Evolutionary conservation across 2,888 invertebrate genomes (phyloP).

Genomic region (Temnothorax rugatulus): DNA sequence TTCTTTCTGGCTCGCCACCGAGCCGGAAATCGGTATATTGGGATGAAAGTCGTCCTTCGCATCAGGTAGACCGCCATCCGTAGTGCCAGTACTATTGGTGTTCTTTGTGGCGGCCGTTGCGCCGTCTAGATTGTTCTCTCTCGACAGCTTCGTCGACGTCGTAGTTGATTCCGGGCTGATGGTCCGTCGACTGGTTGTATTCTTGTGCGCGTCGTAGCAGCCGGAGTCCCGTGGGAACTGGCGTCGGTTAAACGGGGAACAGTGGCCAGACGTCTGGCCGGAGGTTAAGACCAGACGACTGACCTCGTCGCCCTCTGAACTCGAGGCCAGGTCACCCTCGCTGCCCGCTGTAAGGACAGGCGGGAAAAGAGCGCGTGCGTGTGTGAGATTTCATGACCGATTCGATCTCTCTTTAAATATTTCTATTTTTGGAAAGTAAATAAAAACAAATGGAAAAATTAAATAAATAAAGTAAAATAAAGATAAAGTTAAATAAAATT

Average conservation of each 20-base stretch:
- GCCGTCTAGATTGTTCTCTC: slow-evolving; percentile 85
- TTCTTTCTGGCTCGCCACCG: slow-evolving; percentile 73
- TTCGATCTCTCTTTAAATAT: neutral
- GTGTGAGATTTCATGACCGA: neutral
- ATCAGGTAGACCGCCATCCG: slow-evolving; percentile 69
- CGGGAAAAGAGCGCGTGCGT: slow-evolving; percentile 3
- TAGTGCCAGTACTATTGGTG: slow-evolving; percentile 65
- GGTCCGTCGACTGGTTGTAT: slow-evolving; percentile 79
- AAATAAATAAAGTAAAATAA: neutral
- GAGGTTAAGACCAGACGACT: slow-evolving; percentile 85
- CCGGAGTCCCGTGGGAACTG: slow-evolving; percentile 95
- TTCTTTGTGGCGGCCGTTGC: slow-evolving; percentile 71
- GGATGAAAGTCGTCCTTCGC: slow-evolving; percentile 82
- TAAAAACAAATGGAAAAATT: neutral
- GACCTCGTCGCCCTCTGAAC: slow-evolving; percentile 92
- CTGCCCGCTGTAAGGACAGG: slow-evolving; percentile 88
- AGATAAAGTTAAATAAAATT: neutral
- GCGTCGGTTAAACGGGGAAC: slow-evolving; percentile 92
- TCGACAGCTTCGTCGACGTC: slow-evolving; percentile 74
- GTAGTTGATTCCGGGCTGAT: slow-evolving; percentile 82
- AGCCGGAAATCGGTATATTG: slow-evolving; percentile 79
- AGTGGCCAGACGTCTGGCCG: slow-evolving; percentile 85
- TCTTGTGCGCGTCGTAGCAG: slow-evolving; percentile 90
- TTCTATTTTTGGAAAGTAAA: neutral
- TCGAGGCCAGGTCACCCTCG: slow-evolving; percentile 93